A percentile compares a stretch with the other conserved stretches of the same genome.
Conservation (phyloP, 1,140 invertebrate species). For the Drosophila navojoa region DNA sequence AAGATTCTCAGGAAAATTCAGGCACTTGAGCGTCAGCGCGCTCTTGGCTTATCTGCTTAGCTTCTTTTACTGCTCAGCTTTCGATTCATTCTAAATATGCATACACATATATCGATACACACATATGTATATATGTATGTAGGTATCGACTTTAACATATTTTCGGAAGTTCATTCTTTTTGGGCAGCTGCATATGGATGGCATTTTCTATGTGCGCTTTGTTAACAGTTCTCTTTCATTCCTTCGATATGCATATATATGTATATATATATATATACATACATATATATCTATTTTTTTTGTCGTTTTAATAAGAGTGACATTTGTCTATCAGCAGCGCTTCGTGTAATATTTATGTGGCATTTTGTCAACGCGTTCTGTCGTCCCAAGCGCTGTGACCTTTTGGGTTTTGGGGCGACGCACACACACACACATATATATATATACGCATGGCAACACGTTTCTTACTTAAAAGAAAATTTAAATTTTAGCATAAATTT, state of each 20-base stretch:
- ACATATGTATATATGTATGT: too few species aligned
- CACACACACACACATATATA: background rate
- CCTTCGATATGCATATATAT: background rate
- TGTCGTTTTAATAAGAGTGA: slow-evolving; percentile 67
- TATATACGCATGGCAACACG: slow-evolving; percentile 23
- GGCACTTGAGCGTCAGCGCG: background rate
- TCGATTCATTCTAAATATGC: background rate
- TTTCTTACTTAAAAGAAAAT: slow-evolving; percentile 65
- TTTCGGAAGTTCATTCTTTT: slow-evolving; percentile 19
- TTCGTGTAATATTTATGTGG: slow-evolving; percentile 78
- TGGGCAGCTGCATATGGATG: background rate
- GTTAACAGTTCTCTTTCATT: slow-evolving; percentile 58
- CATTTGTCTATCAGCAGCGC: slow-evolving; percentile 69
- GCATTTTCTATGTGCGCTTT: slow-evolving; percentile 56
- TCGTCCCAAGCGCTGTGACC: slow-evolving; percentile 64
- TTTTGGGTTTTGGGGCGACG: slow-evolving; percentile 44
- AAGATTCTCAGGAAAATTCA: background rate
- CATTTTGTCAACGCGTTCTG: slow-evolving; percentile 69
- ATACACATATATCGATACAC: background rate
- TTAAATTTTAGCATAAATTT: slow-evolving; percentile 82
- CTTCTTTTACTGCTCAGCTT: background rate
- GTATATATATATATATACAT: too few species aligned
- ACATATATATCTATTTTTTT: background rate
- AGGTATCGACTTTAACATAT: background rate
- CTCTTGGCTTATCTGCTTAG: background rate